These are phyloP conservation scores for Nemapogon koenigi DNA, from an alignment of 2,888 invertebrate genomes.

Conservation along the genomic window DNA sequence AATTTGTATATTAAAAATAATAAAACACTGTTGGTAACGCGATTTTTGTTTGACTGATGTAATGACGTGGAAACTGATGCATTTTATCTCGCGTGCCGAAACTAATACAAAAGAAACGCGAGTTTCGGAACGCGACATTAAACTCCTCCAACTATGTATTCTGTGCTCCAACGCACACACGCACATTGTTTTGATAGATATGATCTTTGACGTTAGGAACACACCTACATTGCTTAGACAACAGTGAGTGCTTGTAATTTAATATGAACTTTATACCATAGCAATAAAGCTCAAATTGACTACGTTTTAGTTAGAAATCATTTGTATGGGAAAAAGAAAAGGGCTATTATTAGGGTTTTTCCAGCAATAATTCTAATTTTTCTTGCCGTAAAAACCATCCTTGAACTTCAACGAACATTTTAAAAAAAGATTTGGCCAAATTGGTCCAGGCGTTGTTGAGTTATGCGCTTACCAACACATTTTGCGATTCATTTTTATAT, in stretches of 20 bases:
- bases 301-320: constrained; percentile 16
- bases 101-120: too few species aligned
- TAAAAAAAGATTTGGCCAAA: constrained; percentile 14
- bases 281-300: constrained; percentile 13
- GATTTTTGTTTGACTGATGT: too few species aligned
- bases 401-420: constrained; percentile 11
- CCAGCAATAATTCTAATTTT: constrained; percentile 15
- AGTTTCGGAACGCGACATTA: too few species aligned
- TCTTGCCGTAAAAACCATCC: constrained; percentile 12
- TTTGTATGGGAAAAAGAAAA: constrained; percentile 15
- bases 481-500: constrained; percentile 13
- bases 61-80: too few species aligned
- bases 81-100: too few species aligned
- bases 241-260: constrained; percentile 18
- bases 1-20: too few species aligned
- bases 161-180: too few species aligned
- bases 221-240: too few species aligned
- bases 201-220: too few species aligned
- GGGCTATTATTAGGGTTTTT: constrained; percentile 14
- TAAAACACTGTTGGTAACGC: too few species aligned
- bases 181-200: too few species aligned
- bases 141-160: too few species aligned
- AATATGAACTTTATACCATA: constrained; percentile 17
- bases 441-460: constrained; percentile 13
- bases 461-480: constrained; percentile 12